Percentiles rank a stretch among this genome's conserved stretches.
Conservation (phyloP, 2,113 vertebrate genomes). For the Formicarius rufipectus region DNA sequence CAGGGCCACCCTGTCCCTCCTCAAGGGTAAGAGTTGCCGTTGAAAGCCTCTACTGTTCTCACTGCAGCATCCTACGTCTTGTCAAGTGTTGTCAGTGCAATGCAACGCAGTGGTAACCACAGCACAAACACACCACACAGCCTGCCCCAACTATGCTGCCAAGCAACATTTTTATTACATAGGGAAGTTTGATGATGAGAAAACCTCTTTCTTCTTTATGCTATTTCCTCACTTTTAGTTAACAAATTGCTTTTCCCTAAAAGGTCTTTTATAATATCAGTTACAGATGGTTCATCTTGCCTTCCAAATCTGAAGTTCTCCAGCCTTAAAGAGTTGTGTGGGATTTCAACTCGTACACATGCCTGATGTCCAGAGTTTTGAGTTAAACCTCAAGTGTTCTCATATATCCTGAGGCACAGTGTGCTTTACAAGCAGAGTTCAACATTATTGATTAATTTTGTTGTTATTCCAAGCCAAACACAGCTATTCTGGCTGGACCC, state of each 20-base stretch:
- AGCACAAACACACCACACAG: accelerated
- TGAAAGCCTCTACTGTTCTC: not conserved
- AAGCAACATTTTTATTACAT: not conserved
- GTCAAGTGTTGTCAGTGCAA: not conserved
- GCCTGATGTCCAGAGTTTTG: not conserved
- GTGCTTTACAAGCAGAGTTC: not conserved
- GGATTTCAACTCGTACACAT: not conserved
- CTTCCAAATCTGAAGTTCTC: not conserved
- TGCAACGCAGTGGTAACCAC: not conserved
- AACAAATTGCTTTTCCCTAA: not conserved
- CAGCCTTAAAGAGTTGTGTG: not conserved
- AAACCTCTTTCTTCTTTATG: not conserved
- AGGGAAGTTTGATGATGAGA: not conserved
- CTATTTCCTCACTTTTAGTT: not conserved
- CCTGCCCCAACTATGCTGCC: not conserved
- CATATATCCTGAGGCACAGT: not conserved
- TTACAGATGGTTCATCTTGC: not conserved
- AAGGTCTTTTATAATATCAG: not conserved
- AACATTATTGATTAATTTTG: not conserved
- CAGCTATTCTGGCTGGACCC: not conserved
- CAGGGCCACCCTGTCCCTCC: accelerated
- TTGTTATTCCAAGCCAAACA: conserved; percentile 2
- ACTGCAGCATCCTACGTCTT: not conserved
- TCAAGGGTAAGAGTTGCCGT: not conserved
- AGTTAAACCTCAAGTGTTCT: not conserved